Percentiles rank a stretch among this genome's conserved stretches.
Conservation (phyloP, 1,140 invertebrate genomes). For the Bilobella aurantiaca region DNA sequence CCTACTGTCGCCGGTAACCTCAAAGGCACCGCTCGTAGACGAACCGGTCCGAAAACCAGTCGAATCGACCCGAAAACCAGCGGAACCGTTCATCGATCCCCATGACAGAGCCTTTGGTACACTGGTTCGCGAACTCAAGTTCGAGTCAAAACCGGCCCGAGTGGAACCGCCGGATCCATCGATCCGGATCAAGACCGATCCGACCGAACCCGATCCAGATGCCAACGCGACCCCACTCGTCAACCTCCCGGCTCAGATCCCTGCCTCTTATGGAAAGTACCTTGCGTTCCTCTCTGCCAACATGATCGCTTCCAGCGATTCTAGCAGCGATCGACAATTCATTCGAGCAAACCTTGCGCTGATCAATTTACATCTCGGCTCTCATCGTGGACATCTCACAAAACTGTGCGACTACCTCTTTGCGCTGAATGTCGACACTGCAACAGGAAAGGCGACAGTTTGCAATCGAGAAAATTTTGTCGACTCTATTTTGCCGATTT, state of each 20-base stretch:
- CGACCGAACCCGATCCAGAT: neutral
- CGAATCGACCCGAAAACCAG: neutral
- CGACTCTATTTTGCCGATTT: neutral
- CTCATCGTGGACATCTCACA: neutral
- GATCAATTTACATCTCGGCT: neutral
- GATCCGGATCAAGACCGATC: neutral
- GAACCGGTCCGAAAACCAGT: neutral
- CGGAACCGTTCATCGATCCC: neutral
- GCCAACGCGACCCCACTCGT: neutral
- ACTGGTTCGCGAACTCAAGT: slow-evolving; percentile 64
- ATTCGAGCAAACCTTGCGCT: neutral
- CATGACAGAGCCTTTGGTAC: slow-evolving; percentile 48
- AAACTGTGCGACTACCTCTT: neutral
- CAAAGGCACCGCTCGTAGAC: neutral
- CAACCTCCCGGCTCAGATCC: neutral
- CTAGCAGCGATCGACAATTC: neutral
- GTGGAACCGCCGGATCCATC: slow-evolving; percentile 52
- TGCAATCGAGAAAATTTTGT: neutral
- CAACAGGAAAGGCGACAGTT: neutral
- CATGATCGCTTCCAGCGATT: neutral
- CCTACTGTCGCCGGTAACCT: neutral
- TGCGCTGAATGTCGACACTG: neutral
- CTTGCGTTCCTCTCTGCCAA: neutral
- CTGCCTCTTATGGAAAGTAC: neutral
- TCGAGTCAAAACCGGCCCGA: slow-evolving; percentile 54